Evolutionary conservation across 2,113 vertebrate genomes (phyloP).

Genomic region (Periophthalmodon schlosseri): DNA sequence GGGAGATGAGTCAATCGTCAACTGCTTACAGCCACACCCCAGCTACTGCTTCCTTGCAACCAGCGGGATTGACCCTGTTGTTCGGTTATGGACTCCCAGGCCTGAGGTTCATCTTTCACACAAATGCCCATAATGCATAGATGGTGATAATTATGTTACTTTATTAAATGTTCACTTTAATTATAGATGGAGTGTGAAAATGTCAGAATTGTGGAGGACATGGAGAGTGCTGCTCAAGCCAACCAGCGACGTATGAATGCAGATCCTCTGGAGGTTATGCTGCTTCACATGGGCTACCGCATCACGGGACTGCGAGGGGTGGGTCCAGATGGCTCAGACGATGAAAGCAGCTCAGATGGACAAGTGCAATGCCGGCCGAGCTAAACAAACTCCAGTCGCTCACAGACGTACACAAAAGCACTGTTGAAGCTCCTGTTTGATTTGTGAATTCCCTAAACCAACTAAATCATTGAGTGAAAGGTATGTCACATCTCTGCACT

Average conservation of each 20-base stretch:
- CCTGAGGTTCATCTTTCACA: conserved; percentile 83
- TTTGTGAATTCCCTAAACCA: conserved; percentile 44
- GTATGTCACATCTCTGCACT: conserved; percentile 71
- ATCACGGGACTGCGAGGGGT: conserved; percentile 93
- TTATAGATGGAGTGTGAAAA: conserved; percentile 88
- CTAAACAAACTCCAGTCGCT: conserved; percentile 75
- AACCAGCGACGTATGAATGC: conserved; percentile 98
- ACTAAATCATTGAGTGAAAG: conserved; percentile 64
- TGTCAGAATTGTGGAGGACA: conserved; percentile 92
- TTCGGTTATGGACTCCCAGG: conserved; percentile 94
- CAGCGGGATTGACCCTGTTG: conserved; percentile 96
- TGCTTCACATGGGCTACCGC: conserved; percentile 98
- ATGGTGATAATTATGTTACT: not conserved
- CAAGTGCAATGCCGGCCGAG: conserved; percentile 98
- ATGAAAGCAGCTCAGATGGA: conserved; percentile 94
- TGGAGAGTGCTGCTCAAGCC: conserved; percentile 95
- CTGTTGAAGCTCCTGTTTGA: conserved; percentile 56
- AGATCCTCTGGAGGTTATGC: conserved; percentile 95
- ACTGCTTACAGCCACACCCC: conserved; percentile 94
- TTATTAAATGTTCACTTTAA: not conserved
- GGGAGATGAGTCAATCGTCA: conserved; percentile 97
- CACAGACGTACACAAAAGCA: conserved; percentile 62
- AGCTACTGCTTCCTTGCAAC: conserved; percentile 98
- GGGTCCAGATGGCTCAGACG: conserved; percentile 88
- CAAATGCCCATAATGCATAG: not conserved